Conservation (phyloP, 1,140 invertebrate species). For the Orius insidiosus region DNA sequence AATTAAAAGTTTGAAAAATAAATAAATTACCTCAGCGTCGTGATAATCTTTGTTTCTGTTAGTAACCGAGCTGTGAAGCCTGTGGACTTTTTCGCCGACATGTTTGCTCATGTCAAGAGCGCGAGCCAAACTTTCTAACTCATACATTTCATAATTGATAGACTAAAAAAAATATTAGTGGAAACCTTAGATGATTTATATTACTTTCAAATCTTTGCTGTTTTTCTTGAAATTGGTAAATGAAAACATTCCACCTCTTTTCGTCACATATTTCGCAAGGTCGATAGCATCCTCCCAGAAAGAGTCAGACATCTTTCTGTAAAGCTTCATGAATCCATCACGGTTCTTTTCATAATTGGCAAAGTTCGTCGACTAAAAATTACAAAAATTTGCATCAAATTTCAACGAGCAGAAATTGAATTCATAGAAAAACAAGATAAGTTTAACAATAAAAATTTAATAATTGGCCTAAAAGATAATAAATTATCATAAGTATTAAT, state of each 20-base stretch:
- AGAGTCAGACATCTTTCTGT: conserved; percentile 50
- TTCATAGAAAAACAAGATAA: conserved; percentile 51
- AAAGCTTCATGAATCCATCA: conserved; percentile 54
- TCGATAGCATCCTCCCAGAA: conserved; percentile 55
- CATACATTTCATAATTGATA: conserved; percentile 15
- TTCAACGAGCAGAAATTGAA: conserved; percentile 56
- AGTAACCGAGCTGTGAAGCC: conserved; percentile 38
- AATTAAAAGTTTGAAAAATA: not conserved
- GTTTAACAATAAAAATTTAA: conserved; percentile 52
- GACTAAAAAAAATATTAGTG: not conserved
- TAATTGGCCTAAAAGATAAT: conserved; percentile 62
- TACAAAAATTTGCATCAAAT: conserved; percentile 50
- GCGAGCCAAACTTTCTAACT: conserved; percentile 40
- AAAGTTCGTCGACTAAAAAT: conserved; percentile 44
- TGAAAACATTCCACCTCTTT: too few relatives aligned
- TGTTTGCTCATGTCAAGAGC: conserved; percentile 56
- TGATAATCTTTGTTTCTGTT: conserved; percentile 25
- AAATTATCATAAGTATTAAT: too few relatives aligned
- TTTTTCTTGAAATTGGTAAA: too few relatives aligned
- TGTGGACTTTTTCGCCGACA: conserved; percentile 43
- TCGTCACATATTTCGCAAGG: conserved; percentile 54
- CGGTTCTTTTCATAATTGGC: conserved; percentile 57
- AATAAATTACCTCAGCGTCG: conserved; percentile 38
- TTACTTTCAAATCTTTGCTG: too few relatives aligned
- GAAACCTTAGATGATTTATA: not conserved